Evolutionary conservation across 2,888 invertebrate genomes (phyloP).

Genomic region (Dexiosoma caninum): DNA sequence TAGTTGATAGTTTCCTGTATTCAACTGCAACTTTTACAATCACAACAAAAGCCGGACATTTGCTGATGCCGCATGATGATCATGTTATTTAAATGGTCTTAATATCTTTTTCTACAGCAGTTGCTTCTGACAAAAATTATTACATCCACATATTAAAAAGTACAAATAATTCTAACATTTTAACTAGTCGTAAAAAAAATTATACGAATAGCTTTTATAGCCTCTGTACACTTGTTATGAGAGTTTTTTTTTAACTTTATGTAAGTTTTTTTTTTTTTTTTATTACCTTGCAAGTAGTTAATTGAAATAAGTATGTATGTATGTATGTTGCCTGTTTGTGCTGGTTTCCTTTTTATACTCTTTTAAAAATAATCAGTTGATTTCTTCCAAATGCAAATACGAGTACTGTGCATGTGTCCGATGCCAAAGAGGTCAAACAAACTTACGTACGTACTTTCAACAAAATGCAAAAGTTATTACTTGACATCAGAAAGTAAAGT

Average conservation of each 20-base stretch:
- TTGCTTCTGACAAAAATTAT: background rate
- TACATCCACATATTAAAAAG: background rate
- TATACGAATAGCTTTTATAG: too few relatives aligned
- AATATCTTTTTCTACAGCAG: background rate
- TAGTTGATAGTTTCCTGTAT: too few relatives aligned
- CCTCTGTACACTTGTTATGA: background rate
- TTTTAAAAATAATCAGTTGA: background rate
- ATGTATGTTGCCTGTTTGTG: background rate
- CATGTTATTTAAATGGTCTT: too few relatives aligned
- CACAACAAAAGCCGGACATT: too few relatives aligned
- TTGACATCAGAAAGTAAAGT: conserved; percentile 19
- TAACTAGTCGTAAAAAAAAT: background rate
- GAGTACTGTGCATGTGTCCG: background rate
- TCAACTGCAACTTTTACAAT: too few relatives aligned
- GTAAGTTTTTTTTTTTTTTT: background rate
- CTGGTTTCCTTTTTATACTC: background rate
- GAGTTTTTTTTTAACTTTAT: background rate
- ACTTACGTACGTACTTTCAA: background rate
- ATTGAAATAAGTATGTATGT: background rate
- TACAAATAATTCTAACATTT: background rate
- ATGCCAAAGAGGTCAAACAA: conserved; percentile 23
- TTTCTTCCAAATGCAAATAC: background rate
- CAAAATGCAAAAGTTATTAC: conserved; percentile 34
- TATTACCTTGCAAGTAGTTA: background rate
- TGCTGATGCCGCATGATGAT: too few relatives aligned